Base-by-base conservation (phyloP, 1,140 invertebrate genomes). In the Platyscapa corneri region DNA sequence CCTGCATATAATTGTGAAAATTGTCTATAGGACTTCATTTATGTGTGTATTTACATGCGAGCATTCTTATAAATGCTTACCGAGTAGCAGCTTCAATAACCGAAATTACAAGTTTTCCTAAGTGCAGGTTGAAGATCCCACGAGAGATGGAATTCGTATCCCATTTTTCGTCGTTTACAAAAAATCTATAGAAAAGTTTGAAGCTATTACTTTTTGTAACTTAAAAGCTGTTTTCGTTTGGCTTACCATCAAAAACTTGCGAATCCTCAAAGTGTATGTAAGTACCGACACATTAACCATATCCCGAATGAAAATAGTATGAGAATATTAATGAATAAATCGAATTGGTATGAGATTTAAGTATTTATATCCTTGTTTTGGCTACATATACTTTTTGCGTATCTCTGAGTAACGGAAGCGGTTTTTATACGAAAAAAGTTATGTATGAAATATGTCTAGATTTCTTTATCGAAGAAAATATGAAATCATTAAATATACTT, bases 281-380 rank as follows among this genome's bases (percentile, higher is more conserved):
- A 46, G 49, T 39, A 75, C 39, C 82, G 74, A 83, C 72, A 56
- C 64, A 76, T 83, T 83, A 56, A 83, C 82, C 72, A 77, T 83
- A 60, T 82, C 70, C 49, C 3, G 49, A 49, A 60, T 82, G 67
- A 82, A 74, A 46, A 12, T 46, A 46, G 12, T 46, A 46, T 46
- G 5, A 7, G 42, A 46, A 7, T 46, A 46, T 46, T 12, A 46
- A 46, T 7, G 42, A 46, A 46, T 12, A 46, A 46, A 46, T 46
- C 12, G 12, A 46, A 46, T 7, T 46, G 42, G 12, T 46, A 46
- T 7, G 5, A 46, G 12, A 46, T 46, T 46, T 7, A 7, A 46
- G 12, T 46, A 12, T 46, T 46, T 46, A 46, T 46, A 46, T 12
- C 42, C 42, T 46, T 46, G 12, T 46, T 46, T 7, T 12, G n/a